These are phyloP conservation scores for Rostratula benghalensis DNA, from an alignment of 2,113 vertebrate genomes.

Conservation along the genomic window DNA sequence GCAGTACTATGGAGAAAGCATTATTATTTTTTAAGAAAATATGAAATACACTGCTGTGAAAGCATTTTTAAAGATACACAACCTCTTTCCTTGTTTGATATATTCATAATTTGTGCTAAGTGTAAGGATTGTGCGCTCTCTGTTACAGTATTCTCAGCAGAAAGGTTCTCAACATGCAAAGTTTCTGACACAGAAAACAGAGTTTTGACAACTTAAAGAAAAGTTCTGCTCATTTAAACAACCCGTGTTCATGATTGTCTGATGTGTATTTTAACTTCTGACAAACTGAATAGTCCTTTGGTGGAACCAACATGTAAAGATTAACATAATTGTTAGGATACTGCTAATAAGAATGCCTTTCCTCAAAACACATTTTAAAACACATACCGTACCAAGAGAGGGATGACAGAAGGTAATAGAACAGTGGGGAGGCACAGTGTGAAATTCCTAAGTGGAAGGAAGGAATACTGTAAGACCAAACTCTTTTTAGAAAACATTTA, in stretches of 20 bases:
- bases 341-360: neutral
- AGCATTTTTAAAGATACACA: neutral
- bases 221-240: neutral
- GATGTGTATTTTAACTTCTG: neutral
- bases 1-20: neutral
- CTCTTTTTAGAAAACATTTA: neutral
- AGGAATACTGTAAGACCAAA: neutral
- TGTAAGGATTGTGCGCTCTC: neutral
- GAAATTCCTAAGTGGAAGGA: neutral
- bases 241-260: neutral
- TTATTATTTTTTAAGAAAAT: neutral
- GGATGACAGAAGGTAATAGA: neutral
- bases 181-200: neutral
- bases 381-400: neutral
- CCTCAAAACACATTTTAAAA: neutral
- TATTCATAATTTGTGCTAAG: neutral
- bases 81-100: neutral
- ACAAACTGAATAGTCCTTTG: neutral
- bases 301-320: neutral
- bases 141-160: neutral
- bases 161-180: neutral
- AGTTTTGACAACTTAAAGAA: neutral
- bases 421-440: neutral
- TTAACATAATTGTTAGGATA: neutral
- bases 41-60: neutral